A percentile compares a stretch with the other conserved stretches of the same genome.
Conservation (phyloP, 2,888 invertebrate genomes). For the Sisyra nigra region DNA sequence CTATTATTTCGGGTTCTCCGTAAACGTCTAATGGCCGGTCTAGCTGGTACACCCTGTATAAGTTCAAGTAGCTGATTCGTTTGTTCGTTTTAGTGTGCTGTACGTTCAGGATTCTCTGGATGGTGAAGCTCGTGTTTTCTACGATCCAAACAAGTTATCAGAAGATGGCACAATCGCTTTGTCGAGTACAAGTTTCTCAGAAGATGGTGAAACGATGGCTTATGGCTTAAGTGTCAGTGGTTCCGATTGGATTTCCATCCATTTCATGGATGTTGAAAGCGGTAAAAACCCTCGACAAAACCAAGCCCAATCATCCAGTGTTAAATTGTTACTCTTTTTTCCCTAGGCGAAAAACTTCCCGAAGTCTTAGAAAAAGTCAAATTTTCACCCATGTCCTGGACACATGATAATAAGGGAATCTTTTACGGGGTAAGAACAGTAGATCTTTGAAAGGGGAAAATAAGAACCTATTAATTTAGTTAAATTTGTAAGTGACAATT, state of each 20-base stretch:
- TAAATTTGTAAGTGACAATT: too few species aligned
- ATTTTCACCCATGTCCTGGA: slow-evolving; percentile 85
- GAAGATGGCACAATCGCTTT: slow-evolving; percentile 82
- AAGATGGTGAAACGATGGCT: slow-evolving; percentile 78
- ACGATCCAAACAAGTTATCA: slow-evolving; percentile 89
- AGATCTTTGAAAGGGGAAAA: too few species aligned
- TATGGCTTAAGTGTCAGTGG: slow-evolving; percentile 87
- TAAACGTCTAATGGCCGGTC: too few species aligned
- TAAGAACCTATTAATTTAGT: too few species aligned
- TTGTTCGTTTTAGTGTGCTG: slow-evolving; percentile 50
- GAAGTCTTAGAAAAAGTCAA: slow-evolving; percentile 87
- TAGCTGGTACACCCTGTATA: too few species aligned
- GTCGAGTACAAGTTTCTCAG: slow-evolving; percentile 61
- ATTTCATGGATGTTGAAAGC: slow-evolving; percentile 57
- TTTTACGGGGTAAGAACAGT: slow-evolving; percentile 83
- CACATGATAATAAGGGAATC: slow-evolving; percentile 84
- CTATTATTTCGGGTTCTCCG: too few species aligned
- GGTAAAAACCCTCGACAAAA: slow-evolving; percentile 26
- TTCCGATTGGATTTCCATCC: slow-evolving; percentile 91
- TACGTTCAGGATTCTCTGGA: slow-evolving; percentile 72
- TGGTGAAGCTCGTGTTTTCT: slow-evolving; percentile 61
- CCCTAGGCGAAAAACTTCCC: slow-evolving; percentile 67
- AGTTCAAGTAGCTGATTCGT: too few species aligned
- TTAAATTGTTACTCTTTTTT: too few species aligned
- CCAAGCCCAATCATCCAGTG: not conserved